Evolutionary conservation across 37 sponge, comb jelly and placozoan species (phyloP).

Genomic region (Aplysina aerophoba): DNA sequence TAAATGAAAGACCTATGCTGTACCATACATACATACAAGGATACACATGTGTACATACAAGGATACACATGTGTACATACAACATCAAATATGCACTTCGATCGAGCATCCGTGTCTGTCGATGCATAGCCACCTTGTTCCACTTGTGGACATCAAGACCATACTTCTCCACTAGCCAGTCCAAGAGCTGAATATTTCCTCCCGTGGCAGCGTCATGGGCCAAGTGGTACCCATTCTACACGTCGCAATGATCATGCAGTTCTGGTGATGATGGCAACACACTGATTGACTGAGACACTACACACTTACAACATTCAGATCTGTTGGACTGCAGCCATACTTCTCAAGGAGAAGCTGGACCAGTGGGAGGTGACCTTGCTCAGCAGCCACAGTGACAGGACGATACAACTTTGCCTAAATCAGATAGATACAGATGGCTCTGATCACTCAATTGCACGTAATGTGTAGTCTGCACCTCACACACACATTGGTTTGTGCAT

Average conservation of each 20-base stretch:
- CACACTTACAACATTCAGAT: background rate
- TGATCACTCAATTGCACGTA: too few relatives aligned
- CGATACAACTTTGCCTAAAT: background rate
- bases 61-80: background rate
- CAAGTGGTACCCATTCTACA: background rate
- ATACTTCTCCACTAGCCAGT: constrained; percentile 4
- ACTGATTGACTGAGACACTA: too few relatives aligned
- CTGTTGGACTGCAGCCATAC: background rate
- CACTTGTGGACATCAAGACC: background rate
- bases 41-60: background rate
- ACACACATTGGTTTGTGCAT: background rate
- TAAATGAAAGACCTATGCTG: background rate
- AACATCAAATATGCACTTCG: background rate
- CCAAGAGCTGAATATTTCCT: background rate
- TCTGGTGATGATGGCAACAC: background rate
- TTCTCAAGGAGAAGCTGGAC: constrained; percentile 18
- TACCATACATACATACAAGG: background rate
- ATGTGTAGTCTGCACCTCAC: too few relatives aligned
- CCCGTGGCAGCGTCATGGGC: constrained; percentile 6
- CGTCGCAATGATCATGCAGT: background rate
- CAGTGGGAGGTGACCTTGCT: background rate
- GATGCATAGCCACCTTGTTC: constrained; percentile 6
- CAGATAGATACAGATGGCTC: background rate
- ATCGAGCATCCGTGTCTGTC: background rate
- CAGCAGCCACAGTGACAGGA: constrained; percentile 5